Conservation (phyloP, 2,797 vertebrate genomes). For the Chloroceryle amazona region DNA sequence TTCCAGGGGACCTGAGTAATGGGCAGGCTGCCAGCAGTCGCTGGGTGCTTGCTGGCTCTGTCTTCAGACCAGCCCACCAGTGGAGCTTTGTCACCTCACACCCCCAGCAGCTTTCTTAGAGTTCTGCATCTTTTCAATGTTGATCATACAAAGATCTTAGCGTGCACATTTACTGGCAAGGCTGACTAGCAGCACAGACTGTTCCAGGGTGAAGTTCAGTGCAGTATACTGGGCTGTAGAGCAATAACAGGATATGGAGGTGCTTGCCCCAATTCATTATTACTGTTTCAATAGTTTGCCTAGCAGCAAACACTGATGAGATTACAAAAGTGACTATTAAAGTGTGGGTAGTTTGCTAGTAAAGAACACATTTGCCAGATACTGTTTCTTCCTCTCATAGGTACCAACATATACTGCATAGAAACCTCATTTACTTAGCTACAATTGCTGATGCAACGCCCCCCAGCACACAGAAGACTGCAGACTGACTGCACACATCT, state of each 20-base stretch:
- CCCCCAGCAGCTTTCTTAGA: background rate
- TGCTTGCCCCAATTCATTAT: too few relatives aligned
- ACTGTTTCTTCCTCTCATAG: conserved; percentile 65
- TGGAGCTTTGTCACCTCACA: accelerated
- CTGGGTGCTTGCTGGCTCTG: background rate
- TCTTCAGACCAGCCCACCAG: accelerated
- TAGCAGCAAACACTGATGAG: background rate
- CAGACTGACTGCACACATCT: background rate
- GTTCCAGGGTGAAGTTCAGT: background rate
- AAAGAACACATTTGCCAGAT: background rate
- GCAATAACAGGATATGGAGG: accelerated
- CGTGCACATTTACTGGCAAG: accelerated
- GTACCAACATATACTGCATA: conserved; percentile 95
- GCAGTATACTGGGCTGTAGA: accelerated
- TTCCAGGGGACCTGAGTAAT: accelerated
- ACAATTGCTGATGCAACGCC: conserved; percentile 92
- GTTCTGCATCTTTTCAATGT: accelerated
- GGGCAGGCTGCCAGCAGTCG: accelerated
- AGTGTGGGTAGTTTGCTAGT: background rate
- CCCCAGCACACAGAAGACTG: conserved; percentile 33
- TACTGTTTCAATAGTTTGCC: background rate
- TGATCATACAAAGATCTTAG: accelerated
- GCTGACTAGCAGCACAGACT: accelerated
- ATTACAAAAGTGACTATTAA: background rate
- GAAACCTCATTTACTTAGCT: conserved; percentile 95